These are phyloP conservation scores for Callospermophilus lateralis DNA, from an alignment of 2,113 vertebrate species.

Conservation along the genomic window DNA sequence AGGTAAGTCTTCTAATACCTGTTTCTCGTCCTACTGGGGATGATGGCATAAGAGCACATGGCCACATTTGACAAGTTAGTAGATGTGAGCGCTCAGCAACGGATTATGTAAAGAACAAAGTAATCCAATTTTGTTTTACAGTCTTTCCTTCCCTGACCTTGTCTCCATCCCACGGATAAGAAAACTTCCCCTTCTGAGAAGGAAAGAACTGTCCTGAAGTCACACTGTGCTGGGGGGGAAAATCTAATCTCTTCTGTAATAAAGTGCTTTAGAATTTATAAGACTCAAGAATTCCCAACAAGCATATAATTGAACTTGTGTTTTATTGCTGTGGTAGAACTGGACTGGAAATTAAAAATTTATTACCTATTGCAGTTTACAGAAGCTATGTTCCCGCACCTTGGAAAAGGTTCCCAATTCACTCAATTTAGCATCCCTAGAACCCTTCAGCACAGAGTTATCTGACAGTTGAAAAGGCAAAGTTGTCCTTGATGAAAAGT, in stretches of 20 bases:
- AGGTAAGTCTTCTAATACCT: background rate
- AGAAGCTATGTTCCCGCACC: background rate
- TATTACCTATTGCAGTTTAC: background rate
- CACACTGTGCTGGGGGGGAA: constrained; percentile 25
- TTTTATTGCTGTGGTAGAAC: constrained; percentile 28
- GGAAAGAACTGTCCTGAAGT: background rate
- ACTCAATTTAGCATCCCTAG: constrained; percentile 67
- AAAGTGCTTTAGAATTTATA: constrained; percentile 73
- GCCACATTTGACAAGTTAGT: constrained; percentile 20
- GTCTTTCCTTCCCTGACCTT: constrained; percentile 19
- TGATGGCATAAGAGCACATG: background rate
- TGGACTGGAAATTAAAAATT: constrained; percentile 74
- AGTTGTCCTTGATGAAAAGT: constrained; percentile 65
- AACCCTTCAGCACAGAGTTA: constrained; percentile 48
- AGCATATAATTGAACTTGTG: constrained; percentile 63
- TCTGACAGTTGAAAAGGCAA: constrained; percentile 62
- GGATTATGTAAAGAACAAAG: constrained; percentile 18
- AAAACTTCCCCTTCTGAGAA: constrained; percentile 51
- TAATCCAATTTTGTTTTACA: background rate
- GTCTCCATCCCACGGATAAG: constrained; percentile 16
- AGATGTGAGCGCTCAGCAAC: background rate
- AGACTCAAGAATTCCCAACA: constrained; percentile 69
- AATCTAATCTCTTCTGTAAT: constrained; percentile 37
- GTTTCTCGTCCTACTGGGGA: background rate
- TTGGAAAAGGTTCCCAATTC: constrained; percentile 24